Conservation (phyloP, 2,113 vertebrate genomes). For the Podarcis muralis region DNA sequence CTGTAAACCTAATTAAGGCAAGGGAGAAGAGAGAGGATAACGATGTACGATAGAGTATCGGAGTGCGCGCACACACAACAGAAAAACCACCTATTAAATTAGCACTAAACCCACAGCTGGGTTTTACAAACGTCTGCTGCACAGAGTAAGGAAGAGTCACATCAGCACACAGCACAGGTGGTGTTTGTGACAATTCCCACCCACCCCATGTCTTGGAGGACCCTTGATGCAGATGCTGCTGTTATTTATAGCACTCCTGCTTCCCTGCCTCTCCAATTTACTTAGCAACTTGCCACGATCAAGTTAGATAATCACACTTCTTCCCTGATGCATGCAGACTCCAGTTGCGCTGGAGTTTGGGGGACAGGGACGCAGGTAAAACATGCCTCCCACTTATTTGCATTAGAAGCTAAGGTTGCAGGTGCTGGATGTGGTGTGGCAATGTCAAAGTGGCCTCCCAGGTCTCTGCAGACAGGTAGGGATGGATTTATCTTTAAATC, state of each 20-base stretch:
- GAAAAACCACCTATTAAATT: background rate
- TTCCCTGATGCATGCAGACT: background rate
- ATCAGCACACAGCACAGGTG: constrained; percentile 7
- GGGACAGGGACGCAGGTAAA: background rate
- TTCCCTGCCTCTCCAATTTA: background rate
- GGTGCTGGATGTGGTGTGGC: too few relatives aligned
- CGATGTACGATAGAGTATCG: background rate
- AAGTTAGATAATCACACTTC: constrained; percentile 35
- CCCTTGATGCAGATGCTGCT: background rate
- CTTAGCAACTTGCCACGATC: background rate
- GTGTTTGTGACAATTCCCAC: constrained; percentile 2
- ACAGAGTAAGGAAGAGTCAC: background rate
- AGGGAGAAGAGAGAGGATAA: constrained; percentile 5
- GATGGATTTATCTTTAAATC: too few relatives aligned
- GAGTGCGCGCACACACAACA: background rate
- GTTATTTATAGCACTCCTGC: background rate
- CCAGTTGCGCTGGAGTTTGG: accelerated
- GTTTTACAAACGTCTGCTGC: background rate
- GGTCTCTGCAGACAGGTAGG: background rate
- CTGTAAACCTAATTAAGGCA: constrained; percentile 8
- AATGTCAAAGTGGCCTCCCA: background rate
- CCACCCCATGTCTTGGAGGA: background rate
- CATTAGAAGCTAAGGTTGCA: background rate
- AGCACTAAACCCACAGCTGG: constrained; percentile 1
- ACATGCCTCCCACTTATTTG: constrained; percentile 42